Evolutionary conservation across 1,140 invertebrate genomes (phyloP).

Genomic region (Drosophila orena): DNA sequence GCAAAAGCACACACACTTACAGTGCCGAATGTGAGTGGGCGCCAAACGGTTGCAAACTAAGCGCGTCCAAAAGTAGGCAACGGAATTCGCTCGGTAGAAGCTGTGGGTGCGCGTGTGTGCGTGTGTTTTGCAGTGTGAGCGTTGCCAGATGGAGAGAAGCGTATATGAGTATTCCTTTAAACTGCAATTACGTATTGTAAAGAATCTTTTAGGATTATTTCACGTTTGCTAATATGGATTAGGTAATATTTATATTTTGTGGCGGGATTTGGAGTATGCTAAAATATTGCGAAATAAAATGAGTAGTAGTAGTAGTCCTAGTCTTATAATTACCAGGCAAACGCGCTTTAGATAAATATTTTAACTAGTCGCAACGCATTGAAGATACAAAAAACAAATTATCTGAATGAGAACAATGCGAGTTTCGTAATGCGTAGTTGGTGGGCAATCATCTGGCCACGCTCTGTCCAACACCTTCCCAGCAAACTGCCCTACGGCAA

Average conservation of each 20-base stretch:
- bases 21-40: conserved; percentile 18
- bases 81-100: conserved; percentile 23
- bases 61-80: conserved; percentile 56
- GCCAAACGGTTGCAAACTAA: conserved; percentile 34
- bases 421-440: conserved; percentile 6
- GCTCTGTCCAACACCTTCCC: conserved; percentile 46
- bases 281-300: no score
- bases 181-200: no score
- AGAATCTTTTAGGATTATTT: no score
- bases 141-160: conserved; percentile 50
- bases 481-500: conserved; percentile 68
- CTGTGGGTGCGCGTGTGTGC: conserved; percentile 1
- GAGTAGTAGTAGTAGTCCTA: no score
- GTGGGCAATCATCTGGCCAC: conserved; percentile 44
- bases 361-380: no score
- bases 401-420: background rate
- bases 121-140: conserved; percentile 15
- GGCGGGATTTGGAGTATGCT: no score
- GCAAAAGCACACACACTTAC: conserved; percentile 10
- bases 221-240: no score
- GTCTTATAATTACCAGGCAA: no score
- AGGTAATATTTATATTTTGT: no score
- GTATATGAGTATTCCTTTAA: no score
- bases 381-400: no score
- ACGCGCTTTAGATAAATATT: no score